Evolutionary conservation across 2,888 invertebrate species (phyloP), one percentile per base, ranked within the genome.

Genomic region (Neocrepidodera transversa): DNA sequence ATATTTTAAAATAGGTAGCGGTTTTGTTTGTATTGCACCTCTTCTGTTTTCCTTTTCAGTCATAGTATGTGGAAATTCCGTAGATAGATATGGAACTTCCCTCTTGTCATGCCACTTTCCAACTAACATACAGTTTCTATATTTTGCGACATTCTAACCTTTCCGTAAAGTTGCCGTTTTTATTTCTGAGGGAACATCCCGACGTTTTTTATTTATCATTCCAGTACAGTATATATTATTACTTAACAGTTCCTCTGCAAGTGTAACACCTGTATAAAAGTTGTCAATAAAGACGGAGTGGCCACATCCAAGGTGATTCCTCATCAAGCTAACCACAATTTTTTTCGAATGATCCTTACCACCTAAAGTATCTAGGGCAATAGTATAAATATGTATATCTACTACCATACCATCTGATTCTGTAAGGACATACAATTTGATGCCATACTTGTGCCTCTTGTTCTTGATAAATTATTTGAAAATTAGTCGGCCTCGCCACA

Each of bases 361-460:
- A 10, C 50, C 58, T 14, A 20, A 1, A 26, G 16, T 7, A 18
- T 58, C 58, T 10, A 18, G 7, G 2, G 8, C 2, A 8, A 45
- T 45, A n/a, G 51, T 58, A 20, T 58, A 57, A 10, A 56, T 38
- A n/a, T 17, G 1, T 4, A 36, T 18, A 17, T 28, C 17, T 11
- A 55, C 16, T 17, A 54, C 43, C 7, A 55, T 38, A n/a, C 77
- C 78, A 66, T 71, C 65, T 11, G 74, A 71, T 58, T 76, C 73
- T 5, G 71, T 66, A 0, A 78, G 60, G 10, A 74, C 69, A 60
- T 78, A 76, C 0, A 78, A 40, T n/a, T n/a, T n/a, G n/a, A n/a
- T n/a, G n/a, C n/a, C n/a, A n/a, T n/a, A n/a, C n/a, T n/a, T n/a
- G n/a, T n/a, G n/a, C n/a, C n/a, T n/a, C n/a, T n/a, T n/a, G n/a